Conservation (phyloP, 2,113 vertebrate species). For the Accipiter virgatus region DNA sequence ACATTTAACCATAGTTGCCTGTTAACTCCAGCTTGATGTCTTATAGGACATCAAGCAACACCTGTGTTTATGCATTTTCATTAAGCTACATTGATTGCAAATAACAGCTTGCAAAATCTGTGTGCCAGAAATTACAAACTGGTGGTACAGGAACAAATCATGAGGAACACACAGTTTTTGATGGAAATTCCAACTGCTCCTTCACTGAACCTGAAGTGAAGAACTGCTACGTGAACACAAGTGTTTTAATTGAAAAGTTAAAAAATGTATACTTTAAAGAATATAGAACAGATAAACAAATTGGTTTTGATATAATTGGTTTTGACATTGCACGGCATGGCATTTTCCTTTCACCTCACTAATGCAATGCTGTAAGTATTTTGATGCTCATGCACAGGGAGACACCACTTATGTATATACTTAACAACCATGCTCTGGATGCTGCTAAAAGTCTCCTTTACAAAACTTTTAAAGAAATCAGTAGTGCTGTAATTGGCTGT, state of each 20-base stretch:
- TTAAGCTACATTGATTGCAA: neutral
- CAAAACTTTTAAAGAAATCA: neutral
- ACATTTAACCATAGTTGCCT: neutral
- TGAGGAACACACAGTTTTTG: neutral
- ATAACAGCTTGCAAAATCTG: neutral
- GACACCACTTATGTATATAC: rapidly evolving
- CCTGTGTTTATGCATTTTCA: neutral
- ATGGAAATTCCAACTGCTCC: neutral
- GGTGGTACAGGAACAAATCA: neutral
- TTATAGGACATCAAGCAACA: neutral
- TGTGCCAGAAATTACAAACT: neutral
- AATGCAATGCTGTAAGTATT: neutral
- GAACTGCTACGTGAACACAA: neutral
- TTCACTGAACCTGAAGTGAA: neutral
- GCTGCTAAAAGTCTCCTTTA: neutral
- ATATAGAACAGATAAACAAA: neutral
- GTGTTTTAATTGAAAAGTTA: neutral
- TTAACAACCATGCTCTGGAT: neutral
- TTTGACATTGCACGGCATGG: neutral
- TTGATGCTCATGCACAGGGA: neutral
- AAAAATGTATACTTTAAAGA: neutral
- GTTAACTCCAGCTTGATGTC: neutral
- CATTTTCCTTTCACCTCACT: neutral
- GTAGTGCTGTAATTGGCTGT: neutral
- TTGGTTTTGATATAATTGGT: neutral